Conservation (phyloP, 2,888 invertebrate species). For the Lycaena phlaeas region DNA sequence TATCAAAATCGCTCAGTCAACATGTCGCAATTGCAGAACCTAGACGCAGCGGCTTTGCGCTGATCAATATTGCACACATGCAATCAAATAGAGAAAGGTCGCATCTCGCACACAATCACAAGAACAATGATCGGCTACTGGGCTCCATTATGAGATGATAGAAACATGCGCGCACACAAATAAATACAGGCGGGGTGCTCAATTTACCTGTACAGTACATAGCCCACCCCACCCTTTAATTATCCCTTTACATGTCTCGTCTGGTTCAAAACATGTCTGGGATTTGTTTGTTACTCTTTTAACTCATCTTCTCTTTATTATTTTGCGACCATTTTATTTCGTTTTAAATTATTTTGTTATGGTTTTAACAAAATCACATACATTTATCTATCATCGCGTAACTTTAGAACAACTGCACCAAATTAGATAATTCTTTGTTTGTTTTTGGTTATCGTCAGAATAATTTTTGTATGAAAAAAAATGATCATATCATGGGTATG, state of each 20-base stretch:
- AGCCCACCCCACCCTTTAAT: not conserved
- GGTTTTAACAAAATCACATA: too few species aligned
- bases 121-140: not conserved
- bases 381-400: too few species aligned
- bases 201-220: not conserved
- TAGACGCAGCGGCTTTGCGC: constrained; percentile 15
- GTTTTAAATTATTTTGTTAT: too few species aligned
- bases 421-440: too few species aligned
- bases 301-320: not conserved
- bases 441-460: too few species aligned
- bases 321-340: too few species aligned
- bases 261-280: constrained; percentile 4
- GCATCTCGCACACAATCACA: constrained; percentile 6
- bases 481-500: too few species aligned
- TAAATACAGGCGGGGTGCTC: not conserved
- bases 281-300: not conserved
- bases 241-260: constrained; percentile 2
- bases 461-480: too few species aligned
- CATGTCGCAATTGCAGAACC: constrained; percentile 8
- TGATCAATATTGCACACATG: constrained; percentile 18
- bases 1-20: not conserved
- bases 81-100: constrained; percentile 9
- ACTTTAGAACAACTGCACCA: too few species aligned
- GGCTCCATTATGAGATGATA: not conserved
- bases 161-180: not conserved